Percentiles rank a stretch among this genome's conserved stretches.
These are phyloP conservation scores for Hesperophylax magnus DNA, from an alignment of 1,140 invertebrate species.

Conservation along the genomic window DNA sequence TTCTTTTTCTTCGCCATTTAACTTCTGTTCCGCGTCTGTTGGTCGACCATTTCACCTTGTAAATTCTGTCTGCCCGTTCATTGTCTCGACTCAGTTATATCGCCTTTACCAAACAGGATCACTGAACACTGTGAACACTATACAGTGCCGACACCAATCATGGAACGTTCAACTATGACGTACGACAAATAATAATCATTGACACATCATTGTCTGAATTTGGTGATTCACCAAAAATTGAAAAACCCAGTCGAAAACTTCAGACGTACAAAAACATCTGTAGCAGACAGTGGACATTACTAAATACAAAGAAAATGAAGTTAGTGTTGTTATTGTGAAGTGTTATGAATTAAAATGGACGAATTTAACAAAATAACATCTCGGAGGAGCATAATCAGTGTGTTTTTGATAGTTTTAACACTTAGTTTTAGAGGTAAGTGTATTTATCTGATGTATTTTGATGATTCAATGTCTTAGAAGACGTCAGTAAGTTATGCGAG, in stretches of 20 bases:
- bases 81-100: neutral
- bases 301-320: neutral
- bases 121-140: neutral
- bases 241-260: too few species aligned
- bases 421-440: neutral
- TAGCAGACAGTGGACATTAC: too few species aligned
- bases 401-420: neutral
- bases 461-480: neutral
- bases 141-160: neutral
- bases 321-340: neutral
- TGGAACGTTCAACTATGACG: neutral
- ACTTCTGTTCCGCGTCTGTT: too few species aligned
- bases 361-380: neutral
- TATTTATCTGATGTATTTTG: neutral
- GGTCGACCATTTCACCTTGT: constrained; percentile 15
- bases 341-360: constrained; percentile 19
- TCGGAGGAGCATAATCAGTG: neutral
- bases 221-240: neutral
- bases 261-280: too few species aligned
- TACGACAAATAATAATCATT: neutral
- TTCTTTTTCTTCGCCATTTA: too few species aligned
- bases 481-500: neutral
- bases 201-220: neutral
- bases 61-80: neutral
- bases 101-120: neutral